phyloP scores from a whole-genome alignment of 2,797 vertebrate species.

The Eremophila alpestris region DNA sequence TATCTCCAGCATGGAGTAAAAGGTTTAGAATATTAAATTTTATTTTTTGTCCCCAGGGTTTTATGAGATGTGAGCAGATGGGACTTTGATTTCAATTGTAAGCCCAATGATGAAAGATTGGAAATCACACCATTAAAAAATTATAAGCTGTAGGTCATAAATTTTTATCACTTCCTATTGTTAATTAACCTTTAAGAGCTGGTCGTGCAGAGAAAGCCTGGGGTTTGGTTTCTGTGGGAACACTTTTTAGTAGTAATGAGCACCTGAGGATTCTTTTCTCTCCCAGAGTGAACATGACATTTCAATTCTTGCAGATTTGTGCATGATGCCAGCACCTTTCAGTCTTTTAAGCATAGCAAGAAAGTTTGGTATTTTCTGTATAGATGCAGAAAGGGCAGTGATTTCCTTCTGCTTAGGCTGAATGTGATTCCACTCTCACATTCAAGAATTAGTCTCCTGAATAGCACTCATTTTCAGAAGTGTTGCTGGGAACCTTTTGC shows the following conservation, averaged over 20 bases:
- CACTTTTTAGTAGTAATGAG: conserved; percentile 69
- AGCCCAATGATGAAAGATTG: conserved; percentile 48
- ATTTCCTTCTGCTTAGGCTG: conserved; percentile 9
- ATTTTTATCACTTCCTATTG: conserved; percentile 72
- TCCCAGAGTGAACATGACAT: conserved; percentile 66
- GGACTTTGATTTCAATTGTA: conserved; percentile 1
- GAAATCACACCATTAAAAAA: conserved; percentile 76
- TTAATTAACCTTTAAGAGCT: conserved; percentile 81
- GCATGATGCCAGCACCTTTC: conserved; percentile 35
- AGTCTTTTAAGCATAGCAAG: conserved; percentile 3
- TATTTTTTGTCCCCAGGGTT: not conserved
- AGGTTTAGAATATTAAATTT: conserved; percentile 1
- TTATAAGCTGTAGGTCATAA: conserved; percentile 72
- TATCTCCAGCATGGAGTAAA: not conserved
- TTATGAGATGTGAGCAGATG: conserved; percentile 17
- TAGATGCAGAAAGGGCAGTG: conserved; percentile 3
- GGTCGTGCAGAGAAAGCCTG: conserved; percentile 59
- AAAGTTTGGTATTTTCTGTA: conserved; percentile 2
- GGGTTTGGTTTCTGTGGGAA: conserved; percentile 62
- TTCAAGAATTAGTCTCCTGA: not conserved
- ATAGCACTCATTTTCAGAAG: not conserved
- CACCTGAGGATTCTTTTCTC: conserved; percentile 52
- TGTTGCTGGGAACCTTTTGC: conserved; percentile 7
- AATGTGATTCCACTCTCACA: not conserved
- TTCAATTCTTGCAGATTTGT: conserved; percentile 54